These are phyloP conservation scores for Invenusta paracnida DNA, from an alignment of 2,888 invertebrate genomes.

Conservation along the genomic window DNA sequence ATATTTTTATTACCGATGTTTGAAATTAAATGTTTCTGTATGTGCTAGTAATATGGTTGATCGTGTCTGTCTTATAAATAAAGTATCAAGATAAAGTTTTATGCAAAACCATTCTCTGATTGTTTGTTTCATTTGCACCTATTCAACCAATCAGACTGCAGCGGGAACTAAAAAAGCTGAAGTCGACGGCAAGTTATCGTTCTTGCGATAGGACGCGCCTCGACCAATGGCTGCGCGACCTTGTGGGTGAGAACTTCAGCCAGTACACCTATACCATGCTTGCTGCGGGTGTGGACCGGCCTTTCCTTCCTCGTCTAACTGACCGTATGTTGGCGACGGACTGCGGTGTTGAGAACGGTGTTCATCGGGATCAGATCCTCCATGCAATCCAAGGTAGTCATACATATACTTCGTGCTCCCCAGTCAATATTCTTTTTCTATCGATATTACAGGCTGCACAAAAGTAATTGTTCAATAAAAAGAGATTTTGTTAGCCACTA, in stretches of 20 bases:
- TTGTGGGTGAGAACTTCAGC: conserved; percentile 80
- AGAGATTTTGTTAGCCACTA: too few relatives aligned
- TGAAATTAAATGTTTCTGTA: too few relatives aligned
- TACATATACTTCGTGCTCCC: too few relatives aligned
- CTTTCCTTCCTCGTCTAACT: conserved; percentile 73
- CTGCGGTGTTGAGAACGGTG: conserved; percentile 86
- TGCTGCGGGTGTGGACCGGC: conserved; percentile 86
- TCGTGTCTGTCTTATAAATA: too few relatives aligned
- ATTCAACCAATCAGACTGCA: conserved; percentile 76
- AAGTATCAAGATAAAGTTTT: too few relatives aligned
- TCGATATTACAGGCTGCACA: too few relatives aligned
- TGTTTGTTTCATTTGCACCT: too few relatives aligned
- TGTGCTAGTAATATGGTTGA: too few relatives aligned
- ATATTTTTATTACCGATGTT: too few relatives aligned
- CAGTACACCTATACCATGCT: conserved; percentile 94
- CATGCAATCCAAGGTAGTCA: conserved; percentile 73
- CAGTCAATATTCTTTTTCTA: too few relatives aligned
- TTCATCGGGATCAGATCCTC: conserved; percentile 82
- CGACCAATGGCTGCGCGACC: conserved; percentile 64
- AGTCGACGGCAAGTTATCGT: conserved; percentile 91
- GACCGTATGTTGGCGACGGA: conserved; percentile 85
- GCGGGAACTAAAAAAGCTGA: conserved; percentile 81
- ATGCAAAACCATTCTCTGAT: too few relatives aligned
- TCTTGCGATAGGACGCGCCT: conserved; percentile 86
- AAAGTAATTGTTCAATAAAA: too few relatives aligned